Evolutionary conservation across 1,140 invertebrate species (phyloP).

Genomic region (Penaeus indicus): DNA sequence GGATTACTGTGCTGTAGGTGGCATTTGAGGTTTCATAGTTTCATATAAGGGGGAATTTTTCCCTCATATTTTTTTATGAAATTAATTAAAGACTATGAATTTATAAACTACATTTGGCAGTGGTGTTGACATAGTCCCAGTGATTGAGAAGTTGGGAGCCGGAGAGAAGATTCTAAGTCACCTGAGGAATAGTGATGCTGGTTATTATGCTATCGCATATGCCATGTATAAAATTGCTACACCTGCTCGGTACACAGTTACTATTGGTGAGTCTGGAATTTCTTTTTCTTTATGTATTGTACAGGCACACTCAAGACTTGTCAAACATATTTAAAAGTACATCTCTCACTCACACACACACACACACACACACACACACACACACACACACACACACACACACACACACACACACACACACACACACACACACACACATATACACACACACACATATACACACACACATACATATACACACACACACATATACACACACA

Average conservation of each 20-base stretch:
- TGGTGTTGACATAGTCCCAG: slow-evolving; percentile 86
- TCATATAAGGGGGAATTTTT: not conserved
- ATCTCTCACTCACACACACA: not conserved
- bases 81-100: slow-evolving; percentile 37
- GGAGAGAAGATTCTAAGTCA: slow-evolving; percentile 83
- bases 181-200: slow-evolving; percentile 82
- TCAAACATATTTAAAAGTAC: not conserved
- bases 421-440: too few relatives aligned
- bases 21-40: not conserved
- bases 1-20: slow-evolving; percentile 15
- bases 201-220: slow-evolving; percentile 90
- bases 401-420: too few relatives aligned
- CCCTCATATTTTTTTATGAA: slow-evolving; percentile 4
- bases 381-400: too few relatives aligned
- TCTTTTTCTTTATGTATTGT: not conserved
- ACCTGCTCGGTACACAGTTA: slow-evolving; percentile 90
- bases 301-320: slow-evolving; percentile 4
- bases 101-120: slow-evolving; percentile 73
- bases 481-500: too few relatives aligned
- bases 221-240: slow-evolving; percentile 92
- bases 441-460: too few relatives aligned
- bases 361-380: too few relatives aligned
- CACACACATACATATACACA: too few relatives aligned
- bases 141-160: slow-evolving; percentile 82
- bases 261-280: slow-evolving; percentile 77